Percentiles rank a stretch among this genome's conserved stretches.
Conservation (phyloP, 2,888 invertebrate genomes). For the Galerucella nymphaeae region DNA sequence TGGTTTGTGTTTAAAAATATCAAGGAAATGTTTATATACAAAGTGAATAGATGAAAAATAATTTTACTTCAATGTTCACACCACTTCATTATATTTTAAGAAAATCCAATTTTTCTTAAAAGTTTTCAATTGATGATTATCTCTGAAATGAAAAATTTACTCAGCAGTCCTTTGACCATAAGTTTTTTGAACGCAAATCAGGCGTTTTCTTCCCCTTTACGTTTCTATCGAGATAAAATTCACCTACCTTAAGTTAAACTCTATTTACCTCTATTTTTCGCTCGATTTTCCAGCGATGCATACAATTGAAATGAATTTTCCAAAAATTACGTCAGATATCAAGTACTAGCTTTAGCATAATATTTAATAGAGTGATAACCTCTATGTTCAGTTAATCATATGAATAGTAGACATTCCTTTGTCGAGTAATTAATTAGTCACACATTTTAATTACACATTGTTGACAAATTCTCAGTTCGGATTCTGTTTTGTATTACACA, state of each 20-base stretch:
- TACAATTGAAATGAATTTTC: neutral
- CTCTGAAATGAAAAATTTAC: too few species aligned
- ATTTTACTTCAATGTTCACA: too few species aligned
- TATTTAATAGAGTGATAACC: slow-evolving; percentile 1
- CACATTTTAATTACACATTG: neutral
- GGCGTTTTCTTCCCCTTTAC: neutral
- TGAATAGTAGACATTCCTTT: neutral
- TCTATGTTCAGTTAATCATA: neutral
- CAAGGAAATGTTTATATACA: too few species aligned
- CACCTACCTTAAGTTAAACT: neutral
- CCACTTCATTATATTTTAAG: too few species aligned
- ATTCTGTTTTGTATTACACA: slow-evolving; percentile 1
- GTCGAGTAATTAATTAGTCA: neutral
- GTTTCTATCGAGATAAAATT: neutral
- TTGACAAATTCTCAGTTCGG: neutral
- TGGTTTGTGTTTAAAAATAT: neutral
- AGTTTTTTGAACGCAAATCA: too few species aligned
- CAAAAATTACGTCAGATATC: neutral
- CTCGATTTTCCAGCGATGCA: neutral
- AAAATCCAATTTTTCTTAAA: too few species aligned
- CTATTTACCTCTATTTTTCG: neutral
- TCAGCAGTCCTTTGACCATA: too few species aligned
- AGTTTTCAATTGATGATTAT: too few species aligned
- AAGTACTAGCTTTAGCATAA: neutral
- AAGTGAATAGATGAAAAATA: too few species aligned